These are phyloP conservation scores for Didymodactylos carnosus DNA, from an alignment of 2,888 invertebrate genomes.

Conservation along the genomic window DNA sequence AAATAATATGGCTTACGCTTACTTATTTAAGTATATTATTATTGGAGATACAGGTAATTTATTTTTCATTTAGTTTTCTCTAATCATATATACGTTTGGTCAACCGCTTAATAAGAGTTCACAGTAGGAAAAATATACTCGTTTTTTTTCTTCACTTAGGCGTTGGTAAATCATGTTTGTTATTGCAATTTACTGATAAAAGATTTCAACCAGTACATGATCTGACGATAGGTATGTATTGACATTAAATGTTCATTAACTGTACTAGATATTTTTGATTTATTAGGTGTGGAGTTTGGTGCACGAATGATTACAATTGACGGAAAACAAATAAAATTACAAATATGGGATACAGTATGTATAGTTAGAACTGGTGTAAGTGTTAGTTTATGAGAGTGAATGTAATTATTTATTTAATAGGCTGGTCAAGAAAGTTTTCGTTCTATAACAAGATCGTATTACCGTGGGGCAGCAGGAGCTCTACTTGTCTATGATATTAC, in stretches of 20 bases:
- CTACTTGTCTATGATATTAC: conserved; percentile 96
- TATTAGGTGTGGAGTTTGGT: conserved; percentile 71
- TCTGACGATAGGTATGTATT: conserved; percentile 56
- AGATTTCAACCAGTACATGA: conserved; percentile 90
- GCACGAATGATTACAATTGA: conserved; percentile 99
- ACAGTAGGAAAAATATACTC: too few species aligned
- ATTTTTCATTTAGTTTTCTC: not conserved
- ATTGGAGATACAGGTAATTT: conserved; percentile 82
- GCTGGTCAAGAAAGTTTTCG: conserved; percentile 59
- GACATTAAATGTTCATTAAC: not conserved
- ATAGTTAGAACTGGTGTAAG: too few species aligned
- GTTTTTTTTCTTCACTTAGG: conserved; percentile 42
- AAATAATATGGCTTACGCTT: conserved; percentile 79
- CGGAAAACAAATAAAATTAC: conserved; percentile 96
- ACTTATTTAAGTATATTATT: conserved; percentile 97
- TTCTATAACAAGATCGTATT: conserved; percentile 95
- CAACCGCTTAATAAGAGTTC: too few species aligned
- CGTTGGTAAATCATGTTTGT: conserved; percentile 94
- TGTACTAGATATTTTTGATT: not conserved
- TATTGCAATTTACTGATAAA: conserved; percentile 97
- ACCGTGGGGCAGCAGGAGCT: conserved; percentile 94
- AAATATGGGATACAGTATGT: conserved; percentile 88
- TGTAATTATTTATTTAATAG: not conserved
- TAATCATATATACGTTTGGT: too few species aligned
- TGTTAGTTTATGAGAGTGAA: not conserved